phyloP scores from a whole-genome alignment of 1,140 invertebrate genomes.

The Solenopsis invicta region DNA sequence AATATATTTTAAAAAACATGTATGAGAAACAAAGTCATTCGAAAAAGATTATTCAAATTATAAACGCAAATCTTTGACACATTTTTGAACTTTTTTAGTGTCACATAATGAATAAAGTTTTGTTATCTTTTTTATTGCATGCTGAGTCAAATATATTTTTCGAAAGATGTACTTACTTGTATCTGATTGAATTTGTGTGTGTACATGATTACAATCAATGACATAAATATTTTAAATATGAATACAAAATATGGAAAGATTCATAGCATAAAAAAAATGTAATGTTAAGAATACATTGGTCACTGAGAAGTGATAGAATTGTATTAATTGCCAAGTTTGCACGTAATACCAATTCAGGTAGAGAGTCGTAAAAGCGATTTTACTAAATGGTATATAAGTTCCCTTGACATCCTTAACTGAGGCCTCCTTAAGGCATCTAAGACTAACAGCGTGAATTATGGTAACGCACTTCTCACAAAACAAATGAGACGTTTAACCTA shows the following conservation, averaged over 20 bases:
- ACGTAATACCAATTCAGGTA: constrained; percentile 59
- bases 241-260: background rate
- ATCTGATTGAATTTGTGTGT: background rate
- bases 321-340: constrained; percentile 15
- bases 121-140: background rate
- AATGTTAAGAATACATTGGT: background rate
- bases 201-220: background rate
- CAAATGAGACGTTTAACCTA: constrained; percentile 61
- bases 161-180: background rate
- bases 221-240: background rate
- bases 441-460: constrained; percentile 45
- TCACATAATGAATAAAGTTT: background rate
- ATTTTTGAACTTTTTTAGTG: background rate
- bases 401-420: constrained; percentile 74
- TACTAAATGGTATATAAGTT: constrained; percentile 59
- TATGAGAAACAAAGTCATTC: constrained; percentile 2
- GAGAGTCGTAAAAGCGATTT: constrained; percentile 33
- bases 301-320: background rate
- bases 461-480: constrained; percentile 28
- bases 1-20: background rate
- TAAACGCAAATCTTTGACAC: constrained; percentile 11
- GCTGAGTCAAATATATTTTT: background rate
- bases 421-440: constrained; percentile 60
- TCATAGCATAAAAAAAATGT: background rate
- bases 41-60: background rate